Base-by-base conservation (phyloP, 2,113 vertebrate genomes). In the Gallinago undulata region DNA sequence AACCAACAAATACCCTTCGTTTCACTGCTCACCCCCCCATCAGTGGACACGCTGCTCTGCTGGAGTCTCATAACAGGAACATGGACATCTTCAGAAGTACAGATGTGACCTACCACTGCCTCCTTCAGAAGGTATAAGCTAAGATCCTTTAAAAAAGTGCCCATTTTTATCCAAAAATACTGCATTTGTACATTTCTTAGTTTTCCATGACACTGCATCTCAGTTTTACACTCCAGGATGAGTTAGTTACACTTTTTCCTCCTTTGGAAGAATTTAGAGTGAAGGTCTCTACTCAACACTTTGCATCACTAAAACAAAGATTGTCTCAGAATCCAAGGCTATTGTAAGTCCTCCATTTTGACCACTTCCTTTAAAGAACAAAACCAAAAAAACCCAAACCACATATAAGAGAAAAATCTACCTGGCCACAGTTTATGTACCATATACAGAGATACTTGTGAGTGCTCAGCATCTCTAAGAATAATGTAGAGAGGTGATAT, bases 391-490 rank as follows among this genome's bases (percentile, higher is more conserved):
- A 27, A 21, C 18, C 13, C 39, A 11, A 8, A 51, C 56, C 57
- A 24, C 8, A 3, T 9, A 4, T 2, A 5, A 12, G 19, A 21
- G 7, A 14, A 7, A n/a, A 31, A 10, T 6, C 37, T 10, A 9
- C 51, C 74, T 41, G 57, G 51, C 1, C 47, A 13, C 1, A 2
- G 39, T 6, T 19, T 19, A 1, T 3, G 2, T 19, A 24, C 24
- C 37, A 31, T 9, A 11, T 1, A 4, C 18, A 16, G 19, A 68
- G 37, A 21, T 3, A 19, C 30, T 2, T 22, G 19, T 0, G 53
- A 75, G 62, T 0, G 14, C 1, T 55, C 56, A 8, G 66, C 2
- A 31, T 21, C 41, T 16, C 62, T 37, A 8, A n/a, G 30, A 66
- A 11, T 9, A 56, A 28, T 2, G 33, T 0, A 59, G 55, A 60